Base-by-base conservation (phyloP, 2,113 vertebrate genomes). In the Anser cygnoides region DNA sequence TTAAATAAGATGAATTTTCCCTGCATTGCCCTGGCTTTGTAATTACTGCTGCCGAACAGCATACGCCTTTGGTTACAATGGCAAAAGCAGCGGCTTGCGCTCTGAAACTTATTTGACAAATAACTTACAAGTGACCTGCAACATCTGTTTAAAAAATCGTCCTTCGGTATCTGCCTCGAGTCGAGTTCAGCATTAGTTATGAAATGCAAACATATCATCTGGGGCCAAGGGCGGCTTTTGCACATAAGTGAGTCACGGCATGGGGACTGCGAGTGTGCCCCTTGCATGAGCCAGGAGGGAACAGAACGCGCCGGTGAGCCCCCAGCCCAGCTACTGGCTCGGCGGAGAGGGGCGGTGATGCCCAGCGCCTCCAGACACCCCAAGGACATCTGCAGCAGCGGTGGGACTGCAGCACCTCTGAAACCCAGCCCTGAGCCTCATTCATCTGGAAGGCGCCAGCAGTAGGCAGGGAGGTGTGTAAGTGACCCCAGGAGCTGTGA, bases 1-100 rank as follows among this genome's bases (percentile, higher is more conserved):
- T 97, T 96, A 97, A 98, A 96, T 95, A 98, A 98, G 98, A 98
- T 97, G 97, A 97, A 98, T 98, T 97, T 97, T 93, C 96, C 96
- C 97, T 96, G 84, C 39, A 0, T 74, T 96, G 93, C 93, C 97
- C 97, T 97, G 97, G 93, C 26, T 98, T 98, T 97, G 97, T 96
- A 97, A 98, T 98, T 96, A 97, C 22, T 89, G 83, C 35, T 88
- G 83, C 95, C 11, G 92, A 70, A 29, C 82, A 50, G 89, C 68
- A 37, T 70, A 81, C 20, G 74, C 97, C 87, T 90, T 96, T 21
- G 83, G 92, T 87, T 95, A 71, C 97, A 72, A 97, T 79, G 92
- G 96, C 93, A 92, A 97, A 97, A 94, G 96, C 97, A 97, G 97
- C 16, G 79, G 92, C 96, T 96, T 79, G 86, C 3, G 85, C 90